These are phyloP conservation scores for Eulemur coronatus DNA, from an alignment of 2,797 vertebrate species.

Conservation along the genomic window DNA sequence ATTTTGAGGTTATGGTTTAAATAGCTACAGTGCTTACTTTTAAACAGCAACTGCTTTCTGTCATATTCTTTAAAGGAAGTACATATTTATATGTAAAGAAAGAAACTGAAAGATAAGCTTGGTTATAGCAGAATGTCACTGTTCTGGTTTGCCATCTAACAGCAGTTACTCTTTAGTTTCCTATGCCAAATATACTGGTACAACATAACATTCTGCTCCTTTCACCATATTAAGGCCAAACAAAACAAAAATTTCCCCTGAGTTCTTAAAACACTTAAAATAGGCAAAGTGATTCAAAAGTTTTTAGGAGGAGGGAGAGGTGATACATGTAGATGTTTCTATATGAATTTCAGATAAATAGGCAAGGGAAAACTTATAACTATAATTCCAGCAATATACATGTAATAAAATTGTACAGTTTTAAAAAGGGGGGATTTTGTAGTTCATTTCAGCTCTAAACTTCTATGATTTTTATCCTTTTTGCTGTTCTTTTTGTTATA, in stretches of 20 bases:
- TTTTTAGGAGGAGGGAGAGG: neutral
- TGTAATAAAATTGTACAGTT: neutral
- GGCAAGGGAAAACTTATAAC: constrained; percentile 2
- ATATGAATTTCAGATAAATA: constrained; percentile 26
- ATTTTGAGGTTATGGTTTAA: constrained; percentile 30
- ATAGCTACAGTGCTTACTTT: constrained; percentile 36
- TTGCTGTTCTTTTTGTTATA: constrained; percentile 10
- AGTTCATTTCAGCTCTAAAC: constrained; percentile 13
- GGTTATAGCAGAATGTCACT: constrained; percentile 22
- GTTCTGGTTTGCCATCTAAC: neutral
- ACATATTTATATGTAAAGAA: neutral
- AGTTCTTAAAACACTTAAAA: constrained; percentile 4
- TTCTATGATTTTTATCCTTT: neutral
- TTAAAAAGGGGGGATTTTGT: neutral
- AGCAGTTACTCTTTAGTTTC: constrained; percentile 3
- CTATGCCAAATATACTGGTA: neutral
- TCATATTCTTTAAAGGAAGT: constrained; percentile 42
- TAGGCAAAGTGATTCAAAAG: neutral
- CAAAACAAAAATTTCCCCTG: neutral
- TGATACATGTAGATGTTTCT: neutral
- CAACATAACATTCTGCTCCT: neutral
- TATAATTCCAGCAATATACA: neutral
- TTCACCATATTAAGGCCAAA: neutral
- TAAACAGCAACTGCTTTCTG: constrained; percentile 14
- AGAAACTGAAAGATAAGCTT: neutral